Base-by-base conservation (phyloP, 30 jellyfish, hydroid and myxozoan genomes). In the Cassiopea xamachana region DNA sequence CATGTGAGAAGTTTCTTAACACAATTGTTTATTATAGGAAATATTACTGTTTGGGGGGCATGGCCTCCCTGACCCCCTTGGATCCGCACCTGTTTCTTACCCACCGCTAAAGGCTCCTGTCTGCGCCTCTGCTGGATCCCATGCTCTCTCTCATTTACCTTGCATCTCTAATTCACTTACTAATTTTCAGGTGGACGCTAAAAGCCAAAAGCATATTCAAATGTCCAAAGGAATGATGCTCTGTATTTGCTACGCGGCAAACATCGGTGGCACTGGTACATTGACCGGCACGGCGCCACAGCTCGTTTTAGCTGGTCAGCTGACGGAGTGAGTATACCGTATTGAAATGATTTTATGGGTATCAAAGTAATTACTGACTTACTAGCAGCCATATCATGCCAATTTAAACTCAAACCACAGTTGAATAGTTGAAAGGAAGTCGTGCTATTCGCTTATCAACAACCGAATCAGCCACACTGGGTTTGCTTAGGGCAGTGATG, bases 191-290 rank as follows among this genome's bases (percentile, higher is more conserved):
- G 82, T 55, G 15, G 93, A 90, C 47, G 93, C 90, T 1, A 84
- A 76, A 82, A 2, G 18, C 7, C 48, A 73, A 16, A 84, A 75
- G 5, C 90, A 93, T 71, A 60, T 48, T 1, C 3, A 64, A 69
- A 48, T 93, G 79, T 91, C 95, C 85, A 95, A 96, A 73, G 99
- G 98, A 17, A 96, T 96, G 99, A 71, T 93, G 97, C 92, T 96
- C 48, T 96, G 97, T 17, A 92, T 96, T 46, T 96, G 99, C 68
- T 96, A 96, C 69, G 67, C 99, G 14, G 99, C 99, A 18, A 96
- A 96, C 73, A 93, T 96, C 50, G 99, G 99, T 2, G 99, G 99
- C 71, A 96, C 98, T 10, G 99, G 98, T 7, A 91, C 99, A 14
- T 78, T 96, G 48, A 96, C 99, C 39, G 99, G 99, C 16, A 92